phyloP scores from a whole-genome alignment of 2,888 invertebrate genomes.

The Lasioglossum leucozonium region DNA sequence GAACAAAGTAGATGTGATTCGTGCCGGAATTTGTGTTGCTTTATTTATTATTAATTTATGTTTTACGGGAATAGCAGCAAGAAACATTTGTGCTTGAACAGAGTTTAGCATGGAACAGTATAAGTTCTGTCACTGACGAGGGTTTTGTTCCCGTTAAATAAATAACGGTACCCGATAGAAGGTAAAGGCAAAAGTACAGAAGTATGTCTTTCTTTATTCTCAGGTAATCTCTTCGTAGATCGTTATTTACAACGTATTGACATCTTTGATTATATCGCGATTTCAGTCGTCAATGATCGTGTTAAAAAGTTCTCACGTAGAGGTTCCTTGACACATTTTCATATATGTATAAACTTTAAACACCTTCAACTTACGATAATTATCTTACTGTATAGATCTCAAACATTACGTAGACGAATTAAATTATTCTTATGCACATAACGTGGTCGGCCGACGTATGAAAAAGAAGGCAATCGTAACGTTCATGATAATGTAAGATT shows the following conservation, averaged over 20 bases:
- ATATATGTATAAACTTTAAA: constrained; percentile 76
- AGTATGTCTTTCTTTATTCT: constrained; percentile 71
- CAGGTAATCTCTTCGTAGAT: constrained; percentile 74
- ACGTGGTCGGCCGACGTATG: constrained; percentile 63
- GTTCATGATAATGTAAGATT: constrained; percentile 71
- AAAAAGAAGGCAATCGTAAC: constrained; percentile 72
- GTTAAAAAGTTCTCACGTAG: constrained; percentile 66
- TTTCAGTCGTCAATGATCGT: constrained; percentile 74
- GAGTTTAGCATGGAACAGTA: no score
- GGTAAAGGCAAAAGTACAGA: constrained; percentile 57
- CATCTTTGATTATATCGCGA: constrained; percentile 71
- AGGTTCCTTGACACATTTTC: constrained; percentile 50
- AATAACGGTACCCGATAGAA: background rate
- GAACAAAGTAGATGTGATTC: no score
- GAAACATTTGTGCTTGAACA: no score
- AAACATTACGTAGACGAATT: constrained; percentile 58
- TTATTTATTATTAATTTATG: no score
- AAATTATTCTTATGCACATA: constrained; percentile 61
- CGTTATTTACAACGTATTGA: constrained; percentile 79
- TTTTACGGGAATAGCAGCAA: no score
- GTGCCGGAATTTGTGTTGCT: no score
- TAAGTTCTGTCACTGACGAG: no score
- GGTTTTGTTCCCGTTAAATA: no score
- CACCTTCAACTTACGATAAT: constrained; percentile 72
- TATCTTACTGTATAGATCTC: constrained; percentile 54